These are phyloP conservation scores for Eremophila alpestris DNA, from an alignment of 2,797 vertebrate genomes.

Conservation along the genomic window DNA sequence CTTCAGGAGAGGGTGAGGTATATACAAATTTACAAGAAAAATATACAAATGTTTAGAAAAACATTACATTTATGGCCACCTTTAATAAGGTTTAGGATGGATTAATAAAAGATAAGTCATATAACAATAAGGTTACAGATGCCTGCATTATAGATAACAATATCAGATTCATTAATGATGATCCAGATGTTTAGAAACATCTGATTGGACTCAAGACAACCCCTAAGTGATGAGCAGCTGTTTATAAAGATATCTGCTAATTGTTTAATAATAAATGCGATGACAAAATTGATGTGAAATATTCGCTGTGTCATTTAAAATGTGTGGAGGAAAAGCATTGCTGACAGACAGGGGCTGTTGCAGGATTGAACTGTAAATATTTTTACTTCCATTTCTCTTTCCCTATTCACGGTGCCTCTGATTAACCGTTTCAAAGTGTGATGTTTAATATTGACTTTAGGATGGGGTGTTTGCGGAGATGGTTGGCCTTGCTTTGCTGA, in stretches of 20 bases:
- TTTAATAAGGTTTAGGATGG: not conserved
- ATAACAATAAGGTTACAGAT: not conserved
- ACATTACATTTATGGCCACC: not conserved
- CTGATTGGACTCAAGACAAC: not conserved
- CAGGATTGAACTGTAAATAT: not conserved
- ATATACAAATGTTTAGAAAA: not conserved
- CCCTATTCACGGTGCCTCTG: not conserved
- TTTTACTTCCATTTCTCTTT: not conserved
- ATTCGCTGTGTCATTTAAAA: not conserved
- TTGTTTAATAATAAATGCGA: not conserved
- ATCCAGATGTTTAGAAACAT: slow-evolving; percentile 6
- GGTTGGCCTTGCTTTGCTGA: not conserved
- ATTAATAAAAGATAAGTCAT: not conserved
- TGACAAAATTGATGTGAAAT: not conserved
- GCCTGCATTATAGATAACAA: not conserved
- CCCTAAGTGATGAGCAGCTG: not conserved
- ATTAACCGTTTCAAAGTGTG: not conserved
- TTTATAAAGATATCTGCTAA: not conserved
- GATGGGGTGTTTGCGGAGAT: not conserved
- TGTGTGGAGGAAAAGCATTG: not conserved
- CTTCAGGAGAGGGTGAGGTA: not conserved
- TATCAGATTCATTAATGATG: not conserved
- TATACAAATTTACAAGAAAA: not conserved
- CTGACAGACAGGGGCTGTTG: not conserved
- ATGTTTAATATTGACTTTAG: not conserved